These are phyloP conservation scores for Microdon myrmicae DNA, from an alignment of 2,888 invertebrate species.

Conservation along the genomic window DNA sequence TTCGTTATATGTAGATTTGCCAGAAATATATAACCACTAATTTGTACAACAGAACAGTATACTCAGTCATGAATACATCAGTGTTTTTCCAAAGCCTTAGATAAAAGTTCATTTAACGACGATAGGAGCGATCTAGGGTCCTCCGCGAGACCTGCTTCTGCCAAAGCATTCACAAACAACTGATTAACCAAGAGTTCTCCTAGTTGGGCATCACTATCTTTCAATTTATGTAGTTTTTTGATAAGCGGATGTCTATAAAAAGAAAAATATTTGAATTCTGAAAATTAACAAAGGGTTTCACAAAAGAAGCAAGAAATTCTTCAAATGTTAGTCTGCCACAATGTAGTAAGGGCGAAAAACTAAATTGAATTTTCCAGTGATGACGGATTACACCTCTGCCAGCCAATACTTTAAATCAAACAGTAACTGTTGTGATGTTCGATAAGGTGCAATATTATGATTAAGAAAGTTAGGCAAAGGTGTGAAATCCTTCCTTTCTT, in stretches of 20 bases:
- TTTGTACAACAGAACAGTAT: neutral
- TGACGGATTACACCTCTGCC: neutral
- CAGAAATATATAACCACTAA: too few relatives aligned
- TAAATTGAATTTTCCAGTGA: conserved; percentile 1
- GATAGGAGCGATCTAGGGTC: conserved; percentile 88
- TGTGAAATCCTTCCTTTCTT: too few relatives aligned
- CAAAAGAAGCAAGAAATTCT: neutral
- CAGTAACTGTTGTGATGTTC: too few relatives aligned
- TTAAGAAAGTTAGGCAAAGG: too few relatives aligned
- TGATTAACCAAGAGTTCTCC: conserved; percentile 88
- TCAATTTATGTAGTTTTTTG: conserved; percentile 83
- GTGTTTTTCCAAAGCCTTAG: conserved; percentile 82
- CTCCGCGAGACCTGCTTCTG: conserved; percentile 91
- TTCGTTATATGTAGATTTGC: conserved; percentile 9
- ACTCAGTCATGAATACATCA: conserved; percentile 55
- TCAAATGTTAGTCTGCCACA: too few relatives aligned
- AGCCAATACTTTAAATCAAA: too few relatives aligned
- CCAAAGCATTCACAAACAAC: conserved; percentile 94
- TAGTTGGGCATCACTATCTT: conserved; percentile 79
- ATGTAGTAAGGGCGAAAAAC: neutral
- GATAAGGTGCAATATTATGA: too few relatives aligned
- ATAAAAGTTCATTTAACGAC: conserved; percentile 87
- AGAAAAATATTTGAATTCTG: conserved; percentile 50
- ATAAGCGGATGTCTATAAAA: conserved; percentile 84
- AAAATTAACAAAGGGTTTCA: neutral